phyloP scores from a whole-genome alignment of 2,797 vertebrate genomes.

The Gallinago solitaria region DNA sequence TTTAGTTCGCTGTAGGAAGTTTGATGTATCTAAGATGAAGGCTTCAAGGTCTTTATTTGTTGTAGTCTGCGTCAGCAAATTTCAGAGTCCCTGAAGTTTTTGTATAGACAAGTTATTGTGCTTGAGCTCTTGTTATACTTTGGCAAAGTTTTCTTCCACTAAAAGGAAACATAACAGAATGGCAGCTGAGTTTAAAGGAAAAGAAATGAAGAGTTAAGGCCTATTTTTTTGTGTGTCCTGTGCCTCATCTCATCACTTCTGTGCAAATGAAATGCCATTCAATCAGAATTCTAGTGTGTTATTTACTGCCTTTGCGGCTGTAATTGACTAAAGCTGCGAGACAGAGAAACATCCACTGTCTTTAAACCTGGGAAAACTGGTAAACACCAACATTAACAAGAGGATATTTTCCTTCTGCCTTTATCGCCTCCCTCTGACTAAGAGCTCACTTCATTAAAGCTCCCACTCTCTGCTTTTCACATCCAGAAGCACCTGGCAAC shows the following conservation, averaged over 20 bases:
- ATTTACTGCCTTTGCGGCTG: not conserved
- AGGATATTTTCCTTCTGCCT: not conserved
- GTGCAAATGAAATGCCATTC: not conserved
- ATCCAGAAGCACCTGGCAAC: conserved; percentile 7
- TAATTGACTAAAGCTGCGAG: not conserved
- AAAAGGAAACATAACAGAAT: not conserved
- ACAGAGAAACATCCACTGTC: not conserved
- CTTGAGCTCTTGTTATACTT: not conserved
- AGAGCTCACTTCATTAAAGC: conserved; percentile 4
- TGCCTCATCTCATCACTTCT: not conserved
- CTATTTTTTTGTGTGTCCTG: not conserved
- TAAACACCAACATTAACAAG: not conserved
- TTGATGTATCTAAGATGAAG: not conserved
- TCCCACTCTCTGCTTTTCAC: not conserved
- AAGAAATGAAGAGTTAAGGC: not conserved
- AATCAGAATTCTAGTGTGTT: not conserved
- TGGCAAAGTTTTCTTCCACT: not conserved
- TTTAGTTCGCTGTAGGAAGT: not conserved
- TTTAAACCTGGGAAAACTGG: not conserved
- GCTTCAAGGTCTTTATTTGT: not conserved
- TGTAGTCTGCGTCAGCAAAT: not conserved
- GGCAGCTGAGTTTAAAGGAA: not conserved
- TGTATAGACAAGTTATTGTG: not conserved
- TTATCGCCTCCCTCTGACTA: not conserved
- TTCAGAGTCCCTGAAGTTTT: not conserved